Conservation (phyloP, 37 sponge, comb jelly and placozoan species). For the Haliclona indistincta region DNA sequence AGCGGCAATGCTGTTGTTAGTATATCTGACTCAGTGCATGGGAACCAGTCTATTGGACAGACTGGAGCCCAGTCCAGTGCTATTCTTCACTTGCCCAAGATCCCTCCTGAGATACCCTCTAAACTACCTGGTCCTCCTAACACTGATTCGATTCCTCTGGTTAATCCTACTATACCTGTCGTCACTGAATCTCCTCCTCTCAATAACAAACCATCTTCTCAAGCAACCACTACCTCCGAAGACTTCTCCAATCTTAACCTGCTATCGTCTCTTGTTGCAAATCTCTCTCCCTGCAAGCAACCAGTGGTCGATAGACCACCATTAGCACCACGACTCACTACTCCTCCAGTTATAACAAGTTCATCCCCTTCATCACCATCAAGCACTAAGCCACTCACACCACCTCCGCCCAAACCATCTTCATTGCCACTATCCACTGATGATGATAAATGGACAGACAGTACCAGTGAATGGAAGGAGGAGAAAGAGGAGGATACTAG, state of each 20-base stretch:
- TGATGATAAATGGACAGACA: not conserved
- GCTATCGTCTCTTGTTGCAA: constrained; percentile 55
- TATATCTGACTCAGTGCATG: no score
- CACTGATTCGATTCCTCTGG: not conserved
- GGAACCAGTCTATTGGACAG: no score
- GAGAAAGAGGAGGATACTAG: not conserved
- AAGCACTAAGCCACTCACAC: not conserved
- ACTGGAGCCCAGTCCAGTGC: no score
- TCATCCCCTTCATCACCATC: not conserved
- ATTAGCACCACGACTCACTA: not conserved
- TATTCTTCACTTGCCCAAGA: no score
- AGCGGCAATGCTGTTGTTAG: no score
- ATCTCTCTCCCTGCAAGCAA: constrained; percentile 20
- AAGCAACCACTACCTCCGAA: not conserved
- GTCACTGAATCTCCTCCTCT: not conserved
- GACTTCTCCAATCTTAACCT: constrained; percentile 68
- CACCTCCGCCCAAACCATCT: not conserved
- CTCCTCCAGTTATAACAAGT: not conserved
- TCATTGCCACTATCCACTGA: not conserved
- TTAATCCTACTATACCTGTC: not conserved
- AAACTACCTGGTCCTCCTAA: not conserved
- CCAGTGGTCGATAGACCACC: not conserved
- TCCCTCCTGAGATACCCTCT: no score
- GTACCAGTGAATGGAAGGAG: not conserved
- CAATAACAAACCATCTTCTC: not conserved